phyloP scores from a whole-genome alignment of 2,797 vertebrate genomes.

The Paedocypris micromegethes region DNA sequence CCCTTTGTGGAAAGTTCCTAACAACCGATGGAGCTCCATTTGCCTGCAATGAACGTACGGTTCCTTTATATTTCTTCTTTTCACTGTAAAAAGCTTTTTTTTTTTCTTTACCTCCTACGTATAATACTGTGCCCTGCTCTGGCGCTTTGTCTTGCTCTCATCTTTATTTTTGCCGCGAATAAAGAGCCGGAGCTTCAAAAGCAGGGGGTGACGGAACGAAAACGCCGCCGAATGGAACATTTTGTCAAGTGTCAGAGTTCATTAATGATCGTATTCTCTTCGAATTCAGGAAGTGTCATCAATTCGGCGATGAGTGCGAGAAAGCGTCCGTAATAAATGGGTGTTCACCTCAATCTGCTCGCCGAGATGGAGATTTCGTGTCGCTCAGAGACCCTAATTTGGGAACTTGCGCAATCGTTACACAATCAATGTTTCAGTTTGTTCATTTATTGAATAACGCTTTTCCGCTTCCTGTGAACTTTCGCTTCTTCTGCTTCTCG shows the following conservation, averaged over 20 bases:
- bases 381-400: not conserved
- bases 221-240: slow-evolving; percentile 30
- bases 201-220: not conserved
- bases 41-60: slow-evolving; percentile 23
- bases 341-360: slow-evolving; percentile 6
- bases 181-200: not conserved
- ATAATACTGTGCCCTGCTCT: slow-evolving; percentile 7
- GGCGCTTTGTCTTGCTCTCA: slow-evolving; percentile 9
- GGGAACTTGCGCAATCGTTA: not conserved
- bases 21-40: slow-evolving; percentile 9
- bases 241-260: slow-evolving; percentile 23
- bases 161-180: slow-evolving; percentile 11
- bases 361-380: slow-evolving; percentile 9
- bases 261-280: slow-evolving; percentile 8
- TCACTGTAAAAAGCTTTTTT: slow-evolving; percentile 1
- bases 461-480: no score
- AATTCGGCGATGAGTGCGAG: not conserved
- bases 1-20: slow-evolving; percentile 18
- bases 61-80: slow-evolving; percentile 5
- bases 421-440: slow-evolving; percentile 7
- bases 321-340: not conserved
- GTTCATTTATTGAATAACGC: not conserved
- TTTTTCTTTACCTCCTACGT: slow-evolving; percentile 27
- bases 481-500: no score
- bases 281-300: slow-evolving; percentile 7